A percentile compares a stretch with the other conserved stretches of the same genome.
phyloP scores from a whole-genome alignment of 2,797 vertebrate species.

The Hapalemur alaotrensis region DNA sequence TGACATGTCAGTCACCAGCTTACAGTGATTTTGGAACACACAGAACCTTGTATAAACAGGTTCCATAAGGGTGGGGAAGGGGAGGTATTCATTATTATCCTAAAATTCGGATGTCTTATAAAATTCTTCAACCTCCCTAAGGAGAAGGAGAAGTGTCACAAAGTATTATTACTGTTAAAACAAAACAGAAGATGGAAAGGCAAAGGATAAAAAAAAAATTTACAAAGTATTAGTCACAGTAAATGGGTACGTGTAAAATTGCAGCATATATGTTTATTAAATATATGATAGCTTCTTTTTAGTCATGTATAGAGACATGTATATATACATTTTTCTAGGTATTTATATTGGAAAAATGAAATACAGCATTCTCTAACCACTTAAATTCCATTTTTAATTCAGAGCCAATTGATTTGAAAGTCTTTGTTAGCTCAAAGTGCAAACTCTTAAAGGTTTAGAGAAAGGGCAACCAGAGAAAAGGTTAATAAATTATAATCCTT shows the following conservation, averaged over 20 bases:
- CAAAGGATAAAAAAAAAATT: background rate
- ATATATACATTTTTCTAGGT: slow-evolving; percentile 48
- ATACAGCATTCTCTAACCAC: slow-evolving; percentile 45
- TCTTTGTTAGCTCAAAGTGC: slow-evolving; percentile 72
- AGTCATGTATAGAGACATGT: slow-evolving; percentile 31
- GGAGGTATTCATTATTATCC: background rate
- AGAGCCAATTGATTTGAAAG: slow-evolving; percentile 80
- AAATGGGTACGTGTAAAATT: no score
- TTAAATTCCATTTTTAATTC: slow-evolving; percentile 80
- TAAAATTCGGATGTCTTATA: background rate
- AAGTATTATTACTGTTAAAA: background rate
- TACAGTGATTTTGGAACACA: background rate
- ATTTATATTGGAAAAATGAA: slow-evolving; percentile 25
- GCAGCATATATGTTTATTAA: slow-evolving; percentile 52
- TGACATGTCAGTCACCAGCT: slow-evolving; percentile 18
- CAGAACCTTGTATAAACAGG: background rate
- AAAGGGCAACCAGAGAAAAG: slow-evolving; percentile 76
- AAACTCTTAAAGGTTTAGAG: slow-evolving; percentile 78
- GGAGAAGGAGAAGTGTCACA: background rate
- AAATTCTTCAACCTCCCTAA: slow-evolving; percentile 29
- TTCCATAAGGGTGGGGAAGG: background rate
- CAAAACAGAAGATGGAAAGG: background rate
- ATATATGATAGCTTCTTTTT: background rate
- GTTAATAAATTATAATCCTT: slow-evolving; percentile 78
- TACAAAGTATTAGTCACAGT: slow-evolving; percentile 22